Percentiles rank a stretch among this genome's conserved stretches.
Conservation (phyloP, 2,797 vertebrate species). For the Paramormyrops hopkinsi region DNA sequence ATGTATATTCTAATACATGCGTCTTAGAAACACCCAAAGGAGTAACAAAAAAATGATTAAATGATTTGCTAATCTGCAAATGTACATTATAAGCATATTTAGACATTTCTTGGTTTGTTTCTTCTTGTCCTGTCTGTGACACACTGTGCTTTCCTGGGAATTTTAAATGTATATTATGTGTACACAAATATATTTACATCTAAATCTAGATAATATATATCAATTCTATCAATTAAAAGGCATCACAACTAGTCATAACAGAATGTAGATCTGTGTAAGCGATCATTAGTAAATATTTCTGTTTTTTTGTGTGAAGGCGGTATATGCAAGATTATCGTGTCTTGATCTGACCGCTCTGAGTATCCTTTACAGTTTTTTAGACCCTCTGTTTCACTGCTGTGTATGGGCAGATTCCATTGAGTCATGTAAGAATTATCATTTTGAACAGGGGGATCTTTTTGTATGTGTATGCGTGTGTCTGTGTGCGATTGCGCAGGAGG, state of each 20-base stretch:
- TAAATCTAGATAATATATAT: neutral
- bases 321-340: neutral
- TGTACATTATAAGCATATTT: neutral
- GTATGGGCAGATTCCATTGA: neutral
- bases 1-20: neutral
- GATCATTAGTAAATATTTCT: neutral
- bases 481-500: constrained; percentile 58
- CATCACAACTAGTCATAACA: neutral
- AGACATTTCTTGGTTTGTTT: neutral
- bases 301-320: neutral
- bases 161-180: neutral
- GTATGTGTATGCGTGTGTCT: neutral
- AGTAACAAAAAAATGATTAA: neutral
- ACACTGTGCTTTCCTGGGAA: neutral
- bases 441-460: neutral
- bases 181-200: neutral
- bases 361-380: neutral
- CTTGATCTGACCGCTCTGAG: neutral
- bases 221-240: neutral
- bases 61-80: neutral
- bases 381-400: neutral
- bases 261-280: neutral
- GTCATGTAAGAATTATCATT: neutral
- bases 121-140: neutral
- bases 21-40: neutral